Base-by-base conservation (phyloP, 1,140 invertebrate species). In the Plodia interpunctella region DNA sequence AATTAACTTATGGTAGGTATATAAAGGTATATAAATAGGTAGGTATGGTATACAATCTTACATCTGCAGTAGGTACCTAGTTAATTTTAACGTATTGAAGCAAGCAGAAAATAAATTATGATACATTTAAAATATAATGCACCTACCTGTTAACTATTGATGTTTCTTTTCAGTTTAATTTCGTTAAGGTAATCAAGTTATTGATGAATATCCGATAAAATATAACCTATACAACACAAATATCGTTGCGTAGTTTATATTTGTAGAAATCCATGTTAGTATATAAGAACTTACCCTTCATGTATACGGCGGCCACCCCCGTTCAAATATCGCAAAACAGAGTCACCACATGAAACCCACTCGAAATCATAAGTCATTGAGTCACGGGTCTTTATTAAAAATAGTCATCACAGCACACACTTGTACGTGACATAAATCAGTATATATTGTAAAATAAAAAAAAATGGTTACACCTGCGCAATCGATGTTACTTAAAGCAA, bases 271-370 rank as follows among this genome's bases (percentile, higher is more conserved):
- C 55, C 49, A 30, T 17, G 35, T 51, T 53, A 32, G 51, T 62
- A 63, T 59, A 62, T 62, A 57, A 61, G 59, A 61, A 57, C 82
- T 85, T 72, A 87, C 84, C 84, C 82, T 87, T 87, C 84, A 87
- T 87, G 65, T 82, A 81, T 70, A 60, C 21, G 59, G 60, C 61
- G 60, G 49, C 59, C 55, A 60, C 68, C 72, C 74, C 72, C 76
- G 59, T 53, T 49, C 63, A 65, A 59, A 72, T 70, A 72, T 63
- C 55, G 59, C 20, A 57, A 66, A 72, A 62, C 21, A 62, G 60
- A 50, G 53, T 72, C 71, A 77, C 62, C 66, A 76, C 70, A 73
- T 74, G 69, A 20, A 18, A 19, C 11, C 25, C 51, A 58, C 15
- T 56, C 32, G 11, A 52, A 52, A 52, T 18, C 57, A 59, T 59